phyloP scores from a whole-genome alignment of 2,888 invertebrate species.

The Mythimna loreyi region DNA sequence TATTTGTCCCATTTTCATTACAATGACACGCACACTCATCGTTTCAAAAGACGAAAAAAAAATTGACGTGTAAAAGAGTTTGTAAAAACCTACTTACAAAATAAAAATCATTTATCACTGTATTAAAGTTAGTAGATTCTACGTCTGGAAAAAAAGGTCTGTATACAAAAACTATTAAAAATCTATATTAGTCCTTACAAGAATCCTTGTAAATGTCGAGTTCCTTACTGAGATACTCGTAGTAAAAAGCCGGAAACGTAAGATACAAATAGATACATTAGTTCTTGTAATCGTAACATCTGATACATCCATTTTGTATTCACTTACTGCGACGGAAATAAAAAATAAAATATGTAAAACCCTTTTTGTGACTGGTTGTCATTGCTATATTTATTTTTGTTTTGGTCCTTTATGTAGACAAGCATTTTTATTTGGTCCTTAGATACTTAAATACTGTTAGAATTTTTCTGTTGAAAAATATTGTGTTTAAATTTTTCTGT shows the following conservation, averaged over 20 bases:
- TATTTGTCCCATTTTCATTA: too few relatives aligned
- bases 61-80: too few relatives aligned
- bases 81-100: too few relatives aligned
- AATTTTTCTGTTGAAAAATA: neutral
- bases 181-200: neutral
- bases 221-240: conserved; percentile 49
- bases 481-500: too few relatives aligned
- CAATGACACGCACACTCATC: too few relatives aligned
- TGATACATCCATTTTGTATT: conserved; percentile 78
- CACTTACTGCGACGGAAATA: conserved; percentile 64
- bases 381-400: neutral
- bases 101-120: too few relatives aligned
- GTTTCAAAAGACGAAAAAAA: too few relatives aligned
- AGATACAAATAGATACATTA: conserved; percentile 87
- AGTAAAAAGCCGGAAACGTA: conserved; percentile 84
- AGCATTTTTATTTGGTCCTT: neutral
- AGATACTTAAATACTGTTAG: neutral
- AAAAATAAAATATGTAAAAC: conserved; percentile 45
- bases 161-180: neutral
- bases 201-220: conserved; percentile 68
- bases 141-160: too few relatives aligned
- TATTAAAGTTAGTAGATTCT: too few relatives aligned
- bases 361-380: conserved; percentile 31
- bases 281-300: conserved; percentile 82
- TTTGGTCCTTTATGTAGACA: neutral